These are phyloP conservation scores for Helicoverpa zea DNA, from an alignment of 1,140 invertebrate genomes.

Conservation along the genomic window DNA sequence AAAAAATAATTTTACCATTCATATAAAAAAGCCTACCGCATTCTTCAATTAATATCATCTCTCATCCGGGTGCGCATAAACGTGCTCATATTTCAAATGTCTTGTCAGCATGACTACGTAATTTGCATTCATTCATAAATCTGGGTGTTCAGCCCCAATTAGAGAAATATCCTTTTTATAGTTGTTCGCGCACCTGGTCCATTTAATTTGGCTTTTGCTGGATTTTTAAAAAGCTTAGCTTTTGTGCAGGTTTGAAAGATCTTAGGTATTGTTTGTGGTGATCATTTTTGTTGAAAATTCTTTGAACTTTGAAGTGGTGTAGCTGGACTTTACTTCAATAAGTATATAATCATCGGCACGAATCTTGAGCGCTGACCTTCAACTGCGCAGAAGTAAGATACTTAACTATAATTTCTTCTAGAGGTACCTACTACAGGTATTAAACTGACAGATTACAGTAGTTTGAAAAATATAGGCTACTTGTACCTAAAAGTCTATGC, in stretches of 20 bases:
- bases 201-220: conserved; percentile 14
- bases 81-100: conserved; percentile 18
- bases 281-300: neutral
- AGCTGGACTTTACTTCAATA: too few species aligned
- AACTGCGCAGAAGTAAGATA: too few species aligned
- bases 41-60: neutral
- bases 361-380: too few species aligned
- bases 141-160: conserved; percentile 27
- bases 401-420: too few species aligned
- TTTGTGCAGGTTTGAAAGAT: neutral
- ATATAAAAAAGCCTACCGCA: neutral
- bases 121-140: conserved; percentile 40
- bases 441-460: too few species aligned
- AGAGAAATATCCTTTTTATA: conserved; percentile 34
- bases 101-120: conserved; percentile 8
- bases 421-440: too few species aligned
- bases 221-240: neutral
- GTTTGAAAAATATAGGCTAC: too few species aligned
- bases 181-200: conserved; percentile 18
- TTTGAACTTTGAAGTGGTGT: too few species aligned
- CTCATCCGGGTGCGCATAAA: neutral
- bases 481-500: too few species aligned
- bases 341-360: too few species aligned
- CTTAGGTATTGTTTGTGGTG: neutral
- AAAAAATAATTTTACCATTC: too few species aligned